Base-by-base conservation (phyloP, 2,113 vertebrate genomes). In the Mesembrinibis cayennensis region DNA sequence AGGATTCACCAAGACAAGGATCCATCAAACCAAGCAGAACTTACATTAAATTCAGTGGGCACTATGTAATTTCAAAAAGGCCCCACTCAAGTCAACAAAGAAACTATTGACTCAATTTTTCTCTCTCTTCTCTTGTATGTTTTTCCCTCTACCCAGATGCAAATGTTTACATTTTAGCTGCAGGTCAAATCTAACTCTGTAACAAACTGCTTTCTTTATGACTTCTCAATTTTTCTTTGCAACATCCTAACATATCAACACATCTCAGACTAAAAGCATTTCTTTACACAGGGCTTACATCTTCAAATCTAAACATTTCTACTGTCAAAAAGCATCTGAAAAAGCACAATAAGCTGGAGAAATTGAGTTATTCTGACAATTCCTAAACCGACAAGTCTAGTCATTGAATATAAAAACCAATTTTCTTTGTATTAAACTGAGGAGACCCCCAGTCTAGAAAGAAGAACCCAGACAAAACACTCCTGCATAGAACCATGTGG, bases 41-140 rank as follows among this genome's bases (percentile, higher is more conserved):
- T 58, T 55, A 40, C 3, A 42, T 20, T 63, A 11, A 63, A 44
- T 47, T 71, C 12, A 91, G 36, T 47, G 32, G 18, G 2, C 12
- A 67, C 14, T 6, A 27, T 2, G 6, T 45, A 69, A 55, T 12
- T 3, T 19, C 27, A 26, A 55, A 71, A 81, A 72, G 1, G 1
- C 3, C 15, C 2, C 0, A 25, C 6, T 67, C 6, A 56, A 87
- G 26, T 26, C 26, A 71, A 3, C 7, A 36, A 56, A 59, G 18
- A 71, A 78, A 7, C 4, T 53, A 32, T 13, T 62, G 6, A 53
- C 13, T 66, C 26, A 34, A 13, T n/a, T 80, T 42, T 71, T 23
- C 21, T 32, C 34, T 10, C 7, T 56, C 30, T 77, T 42, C 7
- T 36, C 32, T 36, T 30, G 9, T 18, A 40, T 4, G 0, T 23